These are phyloP conservation scores for Idaea dimidiata DNA, from an alignment of 2,888 invertebrate genomes.

Conservation along the genomic window DNA sequence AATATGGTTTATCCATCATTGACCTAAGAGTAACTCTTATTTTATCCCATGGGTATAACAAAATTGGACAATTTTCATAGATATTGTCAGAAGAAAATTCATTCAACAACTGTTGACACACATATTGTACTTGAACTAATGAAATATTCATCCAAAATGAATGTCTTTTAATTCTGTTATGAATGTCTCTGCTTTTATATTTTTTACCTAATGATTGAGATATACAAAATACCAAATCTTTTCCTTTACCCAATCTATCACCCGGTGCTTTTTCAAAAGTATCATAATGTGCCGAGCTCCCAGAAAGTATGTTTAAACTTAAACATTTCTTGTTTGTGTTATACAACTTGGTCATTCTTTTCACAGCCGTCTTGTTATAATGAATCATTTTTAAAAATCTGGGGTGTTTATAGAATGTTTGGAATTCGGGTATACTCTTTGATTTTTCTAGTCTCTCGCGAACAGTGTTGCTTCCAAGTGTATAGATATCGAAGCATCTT, in stretches of 20 bases:
- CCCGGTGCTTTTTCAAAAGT: slow-evolving; percentile 68
- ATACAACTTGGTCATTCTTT: slow-evolving; percentile 55
- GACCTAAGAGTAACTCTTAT: slow-evolving; percentile 46
- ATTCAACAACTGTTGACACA: slow-evolving; percentile 51
- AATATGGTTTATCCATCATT: slow-evolving; percentile 24
- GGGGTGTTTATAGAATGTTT: slow-evolving; percentile 60
- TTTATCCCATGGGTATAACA: slow-evolving; percentile 74
- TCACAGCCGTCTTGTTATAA: slow-evolving; percentile 61
- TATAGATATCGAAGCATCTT: slow-evolving; percentile 70
- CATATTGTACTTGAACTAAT: slow-evolving; percentile 61
- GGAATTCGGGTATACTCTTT: slow-evolving; percentile 63
- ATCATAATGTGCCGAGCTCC: slow-evolving; percentile 61
- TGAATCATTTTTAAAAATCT: slow-evolving; percentile 70
- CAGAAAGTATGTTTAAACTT: slow-evolving; percentile 69
- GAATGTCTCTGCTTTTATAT: slow-evolving; percentile 46
- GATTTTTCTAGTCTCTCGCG: slow-evolving; percentile 59
- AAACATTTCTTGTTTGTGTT: slow-evolving; percentile 65
- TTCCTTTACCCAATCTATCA: slow-evolving; percentile 68
- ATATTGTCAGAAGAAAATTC: slow-evolving; percentile 59
- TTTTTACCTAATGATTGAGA: slow-evolving; percentile 51
- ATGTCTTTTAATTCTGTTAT: slow-evolving; percentile 56
- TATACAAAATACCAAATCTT: slow-evolving; percentile 66
- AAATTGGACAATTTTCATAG: slow-evolving; percentile 64
- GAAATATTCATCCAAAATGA: slow-evolving; percentile 74
- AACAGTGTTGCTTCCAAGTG: slow-evolving; percentile 60